These are phyloP conservation scores for Anguilla anguilla DNA, from an alignment of 2,797 vertebrate species.

Conservation along the genomic window DNA sequence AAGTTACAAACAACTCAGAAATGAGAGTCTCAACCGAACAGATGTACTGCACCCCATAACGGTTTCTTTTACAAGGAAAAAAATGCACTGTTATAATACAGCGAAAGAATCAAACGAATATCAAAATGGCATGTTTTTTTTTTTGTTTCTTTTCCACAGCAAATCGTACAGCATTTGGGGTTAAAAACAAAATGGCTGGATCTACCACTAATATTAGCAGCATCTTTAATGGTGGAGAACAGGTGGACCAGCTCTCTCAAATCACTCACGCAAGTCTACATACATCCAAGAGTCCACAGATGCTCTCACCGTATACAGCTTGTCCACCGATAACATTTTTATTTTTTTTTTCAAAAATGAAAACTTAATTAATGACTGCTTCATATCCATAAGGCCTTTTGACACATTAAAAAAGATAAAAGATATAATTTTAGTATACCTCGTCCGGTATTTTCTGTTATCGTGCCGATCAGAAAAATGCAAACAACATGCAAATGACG, in stretches of 20 bases:
- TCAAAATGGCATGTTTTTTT: slow-evolving; percentile 6
- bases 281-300: not conserved
- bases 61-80: slow-evolving; percentile 6
- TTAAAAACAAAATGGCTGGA: slow-evolving; percentile 15
- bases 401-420: not conserved
- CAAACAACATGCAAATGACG: not conserved
- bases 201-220: not conserved
- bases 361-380: not conserved
- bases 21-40: slow-evolving; percentile 42
- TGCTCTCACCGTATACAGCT: not conserved
- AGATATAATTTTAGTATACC: not conserved
- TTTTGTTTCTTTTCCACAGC: not conserved
- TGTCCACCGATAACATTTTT: not conserved
- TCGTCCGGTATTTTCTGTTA: not conserved
- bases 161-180: slow-evolving; percentile 16
- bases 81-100: slow-evolving; percentile 30
- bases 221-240: not conserved
- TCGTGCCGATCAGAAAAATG: not conserved
- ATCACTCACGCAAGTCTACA: not conserved
- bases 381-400: slow-evolving; percentile 8
- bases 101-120: slow-evolving; percentile 11
- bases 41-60: slow-evolving; percentile 26
- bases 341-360: not conserved
- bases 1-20: slow-evolving; percentile 56
- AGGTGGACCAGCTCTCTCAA: not conserved